Evolutionary conservation across 2,888 invertebrate species (phyloP), one percentile per base, ranked within the genome.

Genomic region (Chrysolina americana): DNA sequence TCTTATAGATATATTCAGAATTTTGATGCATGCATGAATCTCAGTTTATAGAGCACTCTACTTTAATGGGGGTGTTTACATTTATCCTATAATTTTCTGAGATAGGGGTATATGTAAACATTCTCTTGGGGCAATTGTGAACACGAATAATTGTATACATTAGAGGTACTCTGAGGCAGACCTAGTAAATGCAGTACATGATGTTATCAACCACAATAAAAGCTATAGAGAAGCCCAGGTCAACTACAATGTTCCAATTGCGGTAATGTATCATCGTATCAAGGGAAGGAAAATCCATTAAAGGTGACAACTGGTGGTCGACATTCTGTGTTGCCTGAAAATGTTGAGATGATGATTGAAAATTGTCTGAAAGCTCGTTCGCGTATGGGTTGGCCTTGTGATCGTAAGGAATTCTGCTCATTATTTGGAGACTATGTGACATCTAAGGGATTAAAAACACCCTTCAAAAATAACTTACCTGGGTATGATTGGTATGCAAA

Each of bases 351-450:
- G 56, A 41, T 11, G 19, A 73, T 73, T 53, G 68, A 17, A 23
- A 73, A 63, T 19, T 72, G 65, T 56, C 41, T 69, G 53, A 70
- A 41, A 65, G 73, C 65, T 13, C 44, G 69, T 21, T 53, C 73
- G n/a, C 41, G 53, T 11, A 68, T 68, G 64, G 73, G 73, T 47
- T 73, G 48, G 62, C 73, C 64, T 68, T 73, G 64, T 63, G 68
- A 73, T 64, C 50, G 64, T n/a, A 50, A 68, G 41, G 73, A 73
- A 65, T 68, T 73, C 17, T 66, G 62, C 66, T 56, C 62, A 21
- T 68, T 69, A 56, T 59, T 73, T 28, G 69, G 48, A 50, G 65
- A 70, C 15, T 73, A 65, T 68, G 72, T 72, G 53, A 75, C 23
- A 71, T 59, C 21, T 19, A 72, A 72, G 62, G 41, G 41, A 17